phyloP scores from a whole-genome alignment of 2,797 vertebrate species.

The Typhlichthys subterraneus region DNA sequence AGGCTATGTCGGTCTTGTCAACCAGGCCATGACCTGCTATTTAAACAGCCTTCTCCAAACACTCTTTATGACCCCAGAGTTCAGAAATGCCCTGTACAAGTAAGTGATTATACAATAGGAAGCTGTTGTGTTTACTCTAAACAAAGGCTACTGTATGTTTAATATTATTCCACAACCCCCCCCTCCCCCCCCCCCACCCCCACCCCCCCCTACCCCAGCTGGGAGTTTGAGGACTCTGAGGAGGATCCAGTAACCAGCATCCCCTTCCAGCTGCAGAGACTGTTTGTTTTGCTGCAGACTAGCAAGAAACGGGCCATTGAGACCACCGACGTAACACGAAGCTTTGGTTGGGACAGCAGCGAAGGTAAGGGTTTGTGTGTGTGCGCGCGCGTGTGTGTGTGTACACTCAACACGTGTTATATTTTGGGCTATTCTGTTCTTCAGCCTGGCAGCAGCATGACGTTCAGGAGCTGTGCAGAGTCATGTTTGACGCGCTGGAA shows the following conservation, averaged over 20 bases:
- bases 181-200: conserved; percentile 18
- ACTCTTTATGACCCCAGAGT: conserved; percentile 98
- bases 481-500: conserved; percentile 99
- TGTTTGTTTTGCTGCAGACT: conserved; percentile 96
- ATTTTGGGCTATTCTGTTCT: conserved; percentile 8
- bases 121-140: not conserved
- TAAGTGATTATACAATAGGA: conserved; percentile 68
- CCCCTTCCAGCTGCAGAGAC: conserved; percentile 95
- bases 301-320: conserved; percentile 98
- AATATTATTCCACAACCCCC: too few relatives aligned
- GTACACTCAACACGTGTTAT: not conserved
- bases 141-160: not conserved
- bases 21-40: conserved; percentile 99
- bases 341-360: conserved; percentile 99
- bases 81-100: conserved; percentile 99
- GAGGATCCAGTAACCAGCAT: conserved; percentile 97
- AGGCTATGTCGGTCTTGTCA: conserved; percentile 98
- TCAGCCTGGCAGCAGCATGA: conserved; percentile 99
- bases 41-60: conserved; percentile 98
- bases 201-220: too few relatives aligned
- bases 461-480: conserved; percentile 96
- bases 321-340: conserved; percentile 96
- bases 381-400: conserved; percentile 9
- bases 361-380: conserved; percentile 83
- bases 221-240: conserved; percentile 97